Evolutionary conservation across 1,140 invertebrate genomes (phyloP), one percentile per base, ranked within the genome.

Genomic region (Scaptomyza hsui): DNA sequence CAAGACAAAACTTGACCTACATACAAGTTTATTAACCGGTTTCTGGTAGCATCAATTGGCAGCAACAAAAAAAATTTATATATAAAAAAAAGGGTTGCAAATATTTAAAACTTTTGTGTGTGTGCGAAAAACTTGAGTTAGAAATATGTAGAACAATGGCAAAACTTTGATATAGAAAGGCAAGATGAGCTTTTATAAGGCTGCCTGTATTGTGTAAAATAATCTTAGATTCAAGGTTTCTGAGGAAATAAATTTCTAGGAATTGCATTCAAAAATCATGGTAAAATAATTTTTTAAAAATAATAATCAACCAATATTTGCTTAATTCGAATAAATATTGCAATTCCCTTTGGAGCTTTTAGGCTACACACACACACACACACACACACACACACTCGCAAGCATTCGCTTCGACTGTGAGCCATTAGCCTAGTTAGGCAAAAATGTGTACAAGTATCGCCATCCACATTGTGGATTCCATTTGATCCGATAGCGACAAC

Each of bases 1-100:
- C 82, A 86, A 71, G 59, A 44, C 53, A 86, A 86, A 88, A 88
- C 74, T 86, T 88, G 81, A 86, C 81, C 81, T 67, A 86, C 65
- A 72, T 86, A 71, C 63, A 44, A 64, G 68, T 67, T 72, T 69
- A 64, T 74, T 64, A 88, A 86, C 81, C 82, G 77, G 81, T 86
- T 85, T 69, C 26, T 47, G 18, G 29, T 47, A 53, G 60, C 44
- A 59, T 26, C 5, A 35, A 44, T 32, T 32, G 21, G n/a, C 19
- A 24, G 51, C 26, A 16, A 19, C n/a, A 16, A 51, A 18, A 32
- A 42, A 18, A 32, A 42, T 9, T 1, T 29, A 9, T 29, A 29
- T 29, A 29, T 1, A 29, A 47, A 29, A 29, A 67, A 71, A 44
- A 69, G 61, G 60, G 64, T 44, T 62, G 59, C 73, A 37, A 68